These are phyloP conservation scores for Sylvia atricapilla DNA, from an alignment of 2,113 vertebrate species.

Conservation along the genomic window DNA sequence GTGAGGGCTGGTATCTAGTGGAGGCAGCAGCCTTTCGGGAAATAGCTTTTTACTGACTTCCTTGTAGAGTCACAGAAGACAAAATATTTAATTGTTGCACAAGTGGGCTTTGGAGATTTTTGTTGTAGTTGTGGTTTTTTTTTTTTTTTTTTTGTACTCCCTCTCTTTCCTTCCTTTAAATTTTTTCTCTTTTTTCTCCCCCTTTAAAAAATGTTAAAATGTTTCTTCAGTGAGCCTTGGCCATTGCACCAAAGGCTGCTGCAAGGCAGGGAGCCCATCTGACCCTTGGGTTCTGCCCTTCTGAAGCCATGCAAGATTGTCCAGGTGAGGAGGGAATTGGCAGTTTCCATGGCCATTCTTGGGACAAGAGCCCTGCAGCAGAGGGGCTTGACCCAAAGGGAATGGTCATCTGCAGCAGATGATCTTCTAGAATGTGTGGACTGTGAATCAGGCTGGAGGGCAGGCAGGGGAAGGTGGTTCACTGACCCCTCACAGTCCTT, in stretches of 20 bases:
- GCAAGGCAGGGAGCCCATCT: background rate
- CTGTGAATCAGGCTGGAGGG: background rate
- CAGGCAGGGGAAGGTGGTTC: background rate
- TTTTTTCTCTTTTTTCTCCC: background rate
- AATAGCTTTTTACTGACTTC: conserved; percentile 4
- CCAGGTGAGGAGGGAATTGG: background rate
- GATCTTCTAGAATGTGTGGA: background rate
- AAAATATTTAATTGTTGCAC: background rate
- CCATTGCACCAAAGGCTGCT: background rate
- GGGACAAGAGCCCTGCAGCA: background rate
- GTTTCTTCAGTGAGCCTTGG: background rate
- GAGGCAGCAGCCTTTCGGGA: background rate
- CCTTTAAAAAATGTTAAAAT: background rate
- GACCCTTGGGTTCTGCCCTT: background rate
- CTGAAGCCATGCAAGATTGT: background rate
- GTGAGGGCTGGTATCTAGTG: background rate
- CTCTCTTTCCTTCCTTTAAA: background rate
- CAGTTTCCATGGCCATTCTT: background rate
- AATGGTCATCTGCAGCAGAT: background rate
- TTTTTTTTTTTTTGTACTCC: background rate
- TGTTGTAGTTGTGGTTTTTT: background rate
- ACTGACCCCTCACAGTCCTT: background rate
- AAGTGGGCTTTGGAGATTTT: background rate
- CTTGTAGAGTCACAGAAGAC: background rate
- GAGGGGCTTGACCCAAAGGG: background rate